Base-by-base conservation (phyloP, 2,113 vertebrate species). In the Tragelaphus strepsiceros region DNA sequence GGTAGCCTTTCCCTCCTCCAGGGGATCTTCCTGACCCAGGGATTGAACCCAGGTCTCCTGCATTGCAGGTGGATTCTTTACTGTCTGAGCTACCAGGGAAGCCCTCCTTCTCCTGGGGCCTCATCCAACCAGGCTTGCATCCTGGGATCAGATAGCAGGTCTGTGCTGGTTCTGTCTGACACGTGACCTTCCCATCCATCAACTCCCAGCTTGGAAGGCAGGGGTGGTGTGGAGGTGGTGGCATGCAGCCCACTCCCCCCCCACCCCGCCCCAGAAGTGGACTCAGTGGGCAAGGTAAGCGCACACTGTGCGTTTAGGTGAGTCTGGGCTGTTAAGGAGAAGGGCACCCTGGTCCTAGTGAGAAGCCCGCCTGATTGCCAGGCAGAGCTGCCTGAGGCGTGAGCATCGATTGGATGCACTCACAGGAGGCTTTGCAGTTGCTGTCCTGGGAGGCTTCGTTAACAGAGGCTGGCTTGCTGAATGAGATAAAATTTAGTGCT, bases 401-500 rank as follows among this genome's bases (percentile, higher is more conserved):
- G 82, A 93, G 64, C 98, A 99, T 99, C 97, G 98, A 99, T 99
- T 98, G 98, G 98, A 93, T 96, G 97, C 98, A 96, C 97, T 97
- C 89, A 97, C 97, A 98, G 97, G 98, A 91, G 59, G 97, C 98
- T 96, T 97, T 97, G 91, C 97, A 97, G 95, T 98, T 98, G 88
- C 98, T 98, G 9, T 98, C 96, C 98, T 98, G 91, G 97, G 98
- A 99, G 98, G 98, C 98, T 98, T 99, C 98, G 99, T 99, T 99
- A 99, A 99, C 98, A 99, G 97, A 98, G 98, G 97, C 97, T 98
- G 91, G 98, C 97, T 99, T 99, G 98, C 98, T 99, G 99, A 99
- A 99, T 99, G 99, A 99, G 98, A 99, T 99, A 98, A 98, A 98
- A 98, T 97, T 98, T 97, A 98, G 94, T 98, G 99, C 99, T 97